phyloP scores from a whole-genome alignment of 1,140 invertebrate species.

The Hyphantria cunea region DNA sequence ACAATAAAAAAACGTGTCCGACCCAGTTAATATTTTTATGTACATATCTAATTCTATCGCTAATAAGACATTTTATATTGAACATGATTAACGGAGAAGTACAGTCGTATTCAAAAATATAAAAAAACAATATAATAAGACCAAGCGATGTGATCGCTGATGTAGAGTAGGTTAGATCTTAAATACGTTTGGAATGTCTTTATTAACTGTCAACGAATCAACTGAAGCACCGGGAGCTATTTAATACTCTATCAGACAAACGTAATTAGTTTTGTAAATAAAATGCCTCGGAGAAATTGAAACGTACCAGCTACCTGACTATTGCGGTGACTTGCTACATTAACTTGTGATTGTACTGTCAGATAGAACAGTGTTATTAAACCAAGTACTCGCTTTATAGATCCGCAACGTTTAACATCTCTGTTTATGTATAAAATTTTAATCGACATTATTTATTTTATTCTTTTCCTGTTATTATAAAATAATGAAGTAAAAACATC shows the following conservation, averaged over 20 bases:
- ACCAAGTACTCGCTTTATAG: slow-evolving; percentile 32
- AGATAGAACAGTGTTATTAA: slow-evolving; percentile 30
- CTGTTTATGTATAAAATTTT: not conserved
- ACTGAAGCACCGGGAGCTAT: slow-evolving; percentile 62
- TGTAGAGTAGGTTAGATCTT: slow-evolving; percentile 60
- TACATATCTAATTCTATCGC: slow-evolving; percentile 40
- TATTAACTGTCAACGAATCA: slow-evolving; percentile 79
- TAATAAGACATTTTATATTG: slow-evolving; percentile 43
- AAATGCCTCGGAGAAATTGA: slow-evolving; percentile 79
- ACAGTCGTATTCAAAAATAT: slow-evolving; percentile 37
- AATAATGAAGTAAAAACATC: too few relatives aligned
- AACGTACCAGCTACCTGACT: slow-evolving; percentile 75
- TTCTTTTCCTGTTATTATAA: too few relatives aligned
- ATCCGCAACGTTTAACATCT: slow-evolving; percentile 32
- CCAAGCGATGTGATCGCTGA: slow-evolving; percentile 54
- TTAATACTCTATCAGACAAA: slow-evolving; percentile 77
- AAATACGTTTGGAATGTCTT: slow-evolving; percentile 76
- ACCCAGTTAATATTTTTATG: slow-evolving; percentile 42
- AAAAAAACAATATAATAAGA: slow-evolving; percentile 49
- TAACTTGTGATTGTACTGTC: slow-evolving; percentile 46
- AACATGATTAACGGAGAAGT: slow-evolving; percentile 39
- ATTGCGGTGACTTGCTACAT: slow-evolving; percentile 69
- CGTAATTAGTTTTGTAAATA: slow-evolving; percentile 81
- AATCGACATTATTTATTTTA: too few relatives aligned
- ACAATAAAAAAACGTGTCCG: slow-evolving; percentile 45